Evolutionary conservation across 2,797 vertebrate species (phyloP).

Genomic region (Aldrovandia affinis): DNA sequence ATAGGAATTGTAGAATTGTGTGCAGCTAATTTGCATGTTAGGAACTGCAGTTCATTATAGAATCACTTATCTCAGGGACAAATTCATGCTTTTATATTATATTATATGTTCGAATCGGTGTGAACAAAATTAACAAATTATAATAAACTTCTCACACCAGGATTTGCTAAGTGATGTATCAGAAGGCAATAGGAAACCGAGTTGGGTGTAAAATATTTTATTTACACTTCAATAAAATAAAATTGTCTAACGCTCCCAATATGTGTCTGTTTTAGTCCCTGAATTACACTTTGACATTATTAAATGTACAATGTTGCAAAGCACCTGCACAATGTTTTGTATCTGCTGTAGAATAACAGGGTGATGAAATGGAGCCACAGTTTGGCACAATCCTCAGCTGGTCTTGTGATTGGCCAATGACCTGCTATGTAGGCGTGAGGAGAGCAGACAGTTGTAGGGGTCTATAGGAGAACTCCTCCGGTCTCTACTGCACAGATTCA

Average conservation of each 20-base stretch:
- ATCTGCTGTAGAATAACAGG: neutral
- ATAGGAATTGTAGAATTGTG: neutral
- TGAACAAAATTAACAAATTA: no score
- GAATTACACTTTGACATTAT: neutral
- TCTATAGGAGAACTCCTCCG: constrained; percentile 22
- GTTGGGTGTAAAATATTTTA: neutral
- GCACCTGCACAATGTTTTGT: neutral
- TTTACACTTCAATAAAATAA: neutral
- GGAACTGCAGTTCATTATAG: neutral
- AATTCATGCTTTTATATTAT: neutral
- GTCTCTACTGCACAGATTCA: constrained; percentile 21
- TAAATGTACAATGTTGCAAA: neutral
- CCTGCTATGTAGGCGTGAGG: neutral
- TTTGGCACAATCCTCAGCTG: neutral
- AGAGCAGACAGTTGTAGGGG: neutral
- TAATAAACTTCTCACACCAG: neutral
- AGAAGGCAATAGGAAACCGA: neutral
- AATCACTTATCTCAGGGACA: neutral
- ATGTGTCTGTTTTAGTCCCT: no score
- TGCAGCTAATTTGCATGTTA: neutral
- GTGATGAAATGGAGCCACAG: neutral
- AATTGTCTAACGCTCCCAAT: neutral
- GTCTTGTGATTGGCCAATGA: neutral
- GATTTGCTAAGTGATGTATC: neutral
- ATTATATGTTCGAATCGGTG: neutral